These are phyloP conservation scores for Pristionchus japonicus DNA, from an alignment of 2,888 invertebrate species.

Conservation along the genomic window DNA sequence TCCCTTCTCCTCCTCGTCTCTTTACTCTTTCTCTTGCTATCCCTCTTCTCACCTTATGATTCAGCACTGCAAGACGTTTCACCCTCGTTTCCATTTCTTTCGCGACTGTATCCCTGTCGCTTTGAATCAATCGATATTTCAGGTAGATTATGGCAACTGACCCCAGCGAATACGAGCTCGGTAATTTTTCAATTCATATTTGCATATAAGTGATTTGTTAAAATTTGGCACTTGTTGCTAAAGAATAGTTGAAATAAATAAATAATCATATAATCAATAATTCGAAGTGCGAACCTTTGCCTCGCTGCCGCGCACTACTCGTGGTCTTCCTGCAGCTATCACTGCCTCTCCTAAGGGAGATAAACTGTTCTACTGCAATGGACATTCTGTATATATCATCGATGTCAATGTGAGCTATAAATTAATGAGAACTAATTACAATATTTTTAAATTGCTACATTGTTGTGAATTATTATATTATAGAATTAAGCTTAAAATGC, in stretches of 20 bases:
- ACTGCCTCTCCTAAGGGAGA: slow-evolving; percentile 93
- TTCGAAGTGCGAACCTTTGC: slow-evolving; percentile 80
- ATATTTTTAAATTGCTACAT: no score
- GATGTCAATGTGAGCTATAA: slow-evolving; percentile 90
- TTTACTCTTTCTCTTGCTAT: background rate
- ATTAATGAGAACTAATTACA: no score
- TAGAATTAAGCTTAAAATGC: no score
- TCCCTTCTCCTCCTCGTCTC: background rate
- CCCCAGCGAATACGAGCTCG: slow-evolving; percentile 20
- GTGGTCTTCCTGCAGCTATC: slow-evolving; percentile 86
- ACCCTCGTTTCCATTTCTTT: background rate
- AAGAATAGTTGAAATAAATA: background rate
- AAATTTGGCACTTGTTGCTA: background rate
- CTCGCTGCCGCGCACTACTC: slow-evolving; percentile 91
- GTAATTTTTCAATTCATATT: background rate
- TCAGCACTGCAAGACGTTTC: slow-evolving; percentile 10
- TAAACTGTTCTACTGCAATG: slow-evolving; percentile 95
- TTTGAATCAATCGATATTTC: background rate
- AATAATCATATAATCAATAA: background rate
- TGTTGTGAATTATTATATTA: no score
- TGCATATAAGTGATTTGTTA: background rate
- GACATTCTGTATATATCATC: slow-evolving; percentile 96
- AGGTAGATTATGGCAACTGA: slow-evolving; percentile 34
- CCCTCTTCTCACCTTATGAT: background rate
- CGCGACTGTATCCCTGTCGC: background rate